Evolutionary conservation across 2,797 vertebrate species (phyloP).

Genomic region (Enteromius radiatus): DNA sequence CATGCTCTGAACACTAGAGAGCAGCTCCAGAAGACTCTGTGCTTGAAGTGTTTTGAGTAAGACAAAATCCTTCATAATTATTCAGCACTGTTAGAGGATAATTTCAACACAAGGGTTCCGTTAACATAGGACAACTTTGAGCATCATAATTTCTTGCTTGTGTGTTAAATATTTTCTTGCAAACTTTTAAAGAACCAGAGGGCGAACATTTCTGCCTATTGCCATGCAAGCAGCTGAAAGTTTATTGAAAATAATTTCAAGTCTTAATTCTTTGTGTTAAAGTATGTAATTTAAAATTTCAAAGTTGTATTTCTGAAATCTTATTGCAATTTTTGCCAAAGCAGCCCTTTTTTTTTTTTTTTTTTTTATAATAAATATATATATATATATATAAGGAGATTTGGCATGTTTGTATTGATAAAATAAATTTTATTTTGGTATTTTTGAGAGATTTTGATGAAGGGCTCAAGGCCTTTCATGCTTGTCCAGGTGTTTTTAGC

Average conservation of each 20-base stretch:
- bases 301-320: conserved; percentile 42
- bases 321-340: conserved; percentile 54
- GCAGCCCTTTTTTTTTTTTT: conserved; percentile 22
- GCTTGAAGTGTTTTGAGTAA: conserved; percentile 1
- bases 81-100: conserved; percentile 14
- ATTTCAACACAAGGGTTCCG: not conserved
- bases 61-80: not conserved
- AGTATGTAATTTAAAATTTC: conserved; percentile 41
- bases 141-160: conserved; percentile 26
- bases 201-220: conserved; percentile 41
- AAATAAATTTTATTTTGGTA: conserved; percentile 49
- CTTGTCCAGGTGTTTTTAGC: conserved; percentile 37
- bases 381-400: conserved; percentile 18
- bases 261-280: conserved; percentile 47
- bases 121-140: not conserved
- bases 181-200: conserved; percentile 14
- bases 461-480: conserved; percentile 38
- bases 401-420: conserved; percentile 52
- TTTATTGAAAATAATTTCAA: conserved; percentile 32
- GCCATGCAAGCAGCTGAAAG: conserved; percentile 23
- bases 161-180: conserved; percentile 29
- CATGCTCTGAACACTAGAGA: conserved; percentile 39
- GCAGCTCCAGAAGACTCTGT: not conserved
- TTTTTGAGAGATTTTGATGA: conserved; percentile 31
- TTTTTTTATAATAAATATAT: not conserved